phyloP scores from a whole-genome alignment of 1,140 invertebrate species.

The Drosophila chauvacae region DNA sequence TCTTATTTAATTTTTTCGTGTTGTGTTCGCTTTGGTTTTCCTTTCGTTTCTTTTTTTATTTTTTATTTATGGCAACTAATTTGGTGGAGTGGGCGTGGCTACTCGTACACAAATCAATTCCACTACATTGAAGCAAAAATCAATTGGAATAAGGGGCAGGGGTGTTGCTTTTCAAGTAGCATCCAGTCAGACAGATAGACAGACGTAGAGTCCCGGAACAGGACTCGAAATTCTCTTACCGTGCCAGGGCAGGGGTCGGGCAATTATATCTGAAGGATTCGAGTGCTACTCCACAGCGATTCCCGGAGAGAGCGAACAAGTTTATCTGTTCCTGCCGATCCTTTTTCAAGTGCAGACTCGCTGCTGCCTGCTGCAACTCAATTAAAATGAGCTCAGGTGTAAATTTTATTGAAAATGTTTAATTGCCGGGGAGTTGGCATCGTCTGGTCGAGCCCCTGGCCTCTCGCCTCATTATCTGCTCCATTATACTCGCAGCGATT shows the following conservation, averaged over 20 bases:
- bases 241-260: slow-evolving; percentile 33
- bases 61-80: slow-evolving; percentile 80
- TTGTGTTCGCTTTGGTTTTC: slow-evolving; percentile 31
- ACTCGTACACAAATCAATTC: slow-evolving; percentile 76
- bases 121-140: slow-evolving; percentile 80
- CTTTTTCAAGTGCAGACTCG: slow-evolving; percentile 62
- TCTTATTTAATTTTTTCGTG: slow-evolving; percentile 55
- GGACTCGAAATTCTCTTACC: slow-evolving; percentile 41
- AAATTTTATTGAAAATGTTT: slow-evolving; percentile 83
- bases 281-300: slow-evolving; percentile 38
- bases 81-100: slow-evolving; percentile 68
- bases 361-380: slow-evolving; percentile 70
- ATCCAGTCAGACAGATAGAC: slow-evolving; percentile 17
- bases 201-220: slow-evolving; percentile 17
- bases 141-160: slow-evolving; percentile 56
- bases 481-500: slow-evolving; percentile 74
- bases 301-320: slow-evolving; percentile 43
- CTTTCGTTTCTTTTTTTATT: slow-evolving; percentile 11
- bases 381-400: slow-evolving; percentile 83
- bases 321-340: slow-evolving; percentile 63
- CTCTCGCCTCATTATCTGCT: slow-evolving; percentile 72
- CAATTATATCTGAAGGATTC: slow-evolving; percentile 74
- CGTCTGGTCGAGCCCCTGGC: slow-evolving; percentile 44
- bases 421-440: slow-evolving; percentile 67
- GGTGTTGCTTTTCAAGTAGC: slow-evolving; percentile 19